Base-by-base conservation (phyloP, 2,113 vertebrate species). In the Chloebia gouldiae region DNA sequence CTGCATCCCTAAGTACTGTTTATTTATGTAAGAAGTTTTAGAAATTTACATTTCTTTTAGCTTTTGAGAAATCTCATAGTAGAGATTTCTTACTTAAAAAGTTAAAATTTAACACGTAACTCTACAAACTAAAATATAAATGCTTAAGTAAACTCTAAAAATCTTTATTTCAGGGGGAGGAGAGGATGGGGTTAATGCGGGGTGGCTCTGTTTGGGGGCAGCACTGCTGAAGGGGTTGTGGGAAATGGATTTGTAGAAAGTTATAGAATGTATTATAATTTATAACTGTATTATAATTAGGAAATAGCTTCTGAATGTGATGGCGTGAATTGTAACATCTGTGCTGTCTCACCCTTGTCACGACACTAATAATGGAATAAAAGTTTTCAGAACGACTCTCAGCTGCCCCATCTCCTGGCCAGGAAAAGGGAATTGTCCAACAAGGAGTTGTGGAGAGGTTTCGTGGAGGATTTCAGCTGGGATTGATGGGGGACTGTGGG, bases 171-270 rank as follows among this genome's bases (percentile, higher is more conserved):
- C 39, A 39, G 39, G 4, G 33, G 23, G 51, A 24, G 47, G 81
- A 1, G 4, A 78, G 31, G 28, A n/a, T 37, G 7, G 33, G 1
- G 5, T 94, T 50, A 80, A 60, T 31, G 65, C 11, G 23, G 42
- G 66, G 16, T 0, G 1, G 6, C 14, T 64, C 13, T 30, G 17
- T 18, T 15, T 35, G 31, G 44, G 60, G 86, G 22, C 37, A 9
- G 45, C 3, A 1, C 57, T 64, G 30, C 47, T 0, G 1, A 47
- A n/a, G 13, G 27, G 4, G 33, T 7, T 24, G 56, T 57, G 22
- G 33, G 33, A 57, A 57, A 35, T 24, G 9, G 14, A 35, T 57
- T 57, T 57, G 13, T 23, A n/a, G 54, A 57, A n/a, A 57, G 33
- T 56, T n/a, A n/a, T 23, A 14, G 22, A n/a, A 56, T n/a, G 54